phyloP scores from a whole-genome alignment of 2,888 invertebrate species.

The Ormia ochracea region DNA sequence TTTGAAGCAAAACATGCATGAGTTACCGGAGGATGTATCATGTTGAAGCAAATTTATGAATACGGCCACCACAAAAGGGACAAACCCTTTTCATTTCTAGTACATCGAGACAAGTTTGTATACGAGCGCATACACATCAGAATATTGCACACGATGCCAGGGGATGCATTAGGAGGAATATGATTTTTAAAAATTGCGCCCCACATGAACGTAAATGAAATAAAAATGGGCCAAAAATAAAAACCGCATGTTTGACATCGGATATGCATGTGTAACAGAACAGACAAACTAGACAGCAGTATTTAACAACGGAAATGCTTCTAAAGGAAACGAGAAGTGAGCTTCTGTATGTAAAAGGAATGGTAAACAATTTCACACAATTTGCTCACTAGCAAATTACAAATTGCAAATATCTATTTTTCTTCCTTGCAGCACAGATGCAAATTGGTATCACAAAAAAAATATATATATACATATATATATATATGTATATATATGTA shows the following conservation, averaged over 20 bases:
- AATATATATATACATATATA: too few relatives aligned
- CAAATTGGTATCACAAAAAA: too few relatives aligned
- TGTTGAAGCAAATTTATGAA: background rate
- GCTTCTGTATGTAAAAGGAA: background rate
- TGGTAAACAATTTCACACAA: background rate
- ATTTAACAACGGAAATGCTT: conserved; percentile 34
- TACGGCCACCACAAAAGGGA: background rate
- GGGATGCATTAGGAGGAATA: background rate
- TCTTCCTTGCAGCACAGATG: too few relatives aligned
- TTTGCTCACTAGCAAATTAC: background rate
- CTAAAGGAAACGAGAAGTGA: conserved; percentile 42
- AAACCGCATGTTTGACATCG: conserved; percentile 53
- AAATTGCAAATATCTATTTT: too few relatives aligned
- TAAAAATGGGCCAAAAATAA: background rate
- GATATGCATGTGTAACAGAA: conserved; percentile 1
- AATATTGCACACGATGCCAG: too few relatives aligned
- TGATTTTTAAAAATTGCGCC: background rate
- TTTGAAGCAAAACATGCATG: background rate
- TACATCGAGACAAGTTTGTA: background rate
- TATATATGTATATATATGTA: too few relatives aligned
- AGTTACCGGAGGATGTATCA: background rate
- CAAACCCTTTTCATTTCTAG: background rate
- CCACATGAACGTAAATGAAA: background rate
- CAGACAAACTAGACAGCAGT: background rate
- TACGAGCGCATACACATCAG: too few relatives aligned